These are phyloP conservation scores for Sisor rabdophorus DNA, from an alignment of 2,113 vertebrate species.

Conservation along the genomic window DNA sequence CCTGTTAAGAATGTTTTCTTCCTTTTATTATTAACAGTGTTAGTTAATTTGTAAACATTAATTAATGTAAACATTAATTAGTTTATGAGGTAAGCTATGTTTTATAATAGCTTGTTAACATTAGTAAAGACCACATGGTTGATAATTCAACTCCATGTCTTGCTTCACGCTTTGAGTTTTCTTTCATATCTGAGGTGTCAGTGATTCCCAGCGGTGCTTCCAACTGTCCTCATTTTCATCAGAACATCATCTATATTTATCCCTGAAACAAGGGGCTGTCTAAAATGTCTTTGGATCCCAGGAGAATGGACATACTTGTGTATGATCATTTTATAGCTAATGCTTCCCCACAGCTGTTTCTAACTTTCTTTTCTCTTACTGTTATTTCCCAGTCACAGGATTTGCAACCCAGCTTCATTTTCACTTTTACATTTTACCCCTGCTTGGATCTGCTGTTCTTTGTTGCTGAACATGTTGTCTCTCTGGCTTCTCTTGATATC, in stretches of 20 bases:
- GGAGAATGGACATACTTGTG: conserved; percentile 58
- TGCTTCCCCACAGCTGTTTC: background rate
- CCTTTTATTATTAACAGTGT: background rate
- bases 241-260: conserved; percentile 78
- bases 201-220: conserved; percentile 38
- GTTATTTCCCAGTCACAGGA: background rate
- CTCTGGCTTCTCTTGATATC: conserved; percentile 65
- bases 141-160: background rate
- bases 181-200: conserved; percentile 10
- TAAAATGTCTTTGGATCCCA: conserved; percentile 78
- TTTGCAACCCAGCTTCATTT: conserved; percentile 5
- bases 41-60: background rate
- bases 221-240: conserved; percentile 50
- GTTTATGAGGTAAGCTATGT: background rate
- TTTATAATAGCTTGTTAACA: background rate
- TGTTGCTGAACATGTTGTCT: conserved; percentile 60
- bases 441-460: background rate
- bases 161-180: background rate
- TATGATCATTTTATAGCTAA: conserved; percentile 55
- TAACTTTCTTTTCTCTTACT: background rate
- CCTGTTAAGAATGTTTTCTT: background rate
- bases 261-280: conserved; percentile 80
- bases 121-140: background rate
- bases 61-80: background rate
- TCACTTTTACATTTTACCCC: conserved; percentile 13